phyloP scores from a whole-genome alignment of 1,140 invertebrate species.

The Leptoteleia sp. region DNA sequence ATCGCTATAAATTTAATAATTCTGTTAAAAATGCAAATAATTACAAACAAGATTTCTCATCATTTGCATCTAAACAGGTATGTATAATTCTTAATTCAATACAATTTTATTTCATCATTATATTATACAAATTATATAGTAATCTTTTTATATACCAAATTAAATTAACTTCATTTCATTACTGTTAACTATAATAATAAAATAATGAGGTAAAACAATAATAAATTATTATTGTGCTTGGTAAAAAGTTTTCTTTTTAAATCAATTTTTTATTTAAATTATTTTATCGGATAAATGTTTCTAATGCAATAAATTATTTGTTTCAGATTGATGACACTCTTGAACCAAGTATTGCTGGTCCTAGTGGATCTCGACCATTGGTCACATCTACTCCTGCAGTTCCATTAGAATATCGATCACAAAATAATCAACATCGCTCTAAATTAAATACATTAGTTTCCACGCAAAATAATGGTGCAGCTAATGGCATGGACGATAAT shows the following conservation, averaged over 20 bases:
- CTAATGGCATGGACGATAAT: constrained; percentile 79
- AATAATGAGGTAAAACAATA: no score
- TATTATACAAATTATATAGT: no score
- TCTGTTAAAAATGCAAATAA: constrained; percentile 24
- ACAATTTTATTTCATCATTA: neutral
- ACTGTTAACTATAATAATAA: no score
- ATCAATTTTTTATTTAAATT: no score
- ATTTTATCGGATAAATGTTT: no score
- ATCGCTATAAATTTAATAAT: constrained; percentile 56
- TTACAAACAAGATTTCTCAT: constrained; percentile 20
- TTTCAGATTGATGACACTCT: constrained; percentile 73
- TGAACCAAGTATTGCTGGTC: constrained; percentile 71
- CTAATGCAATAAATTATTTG: constrained; percentile 3
- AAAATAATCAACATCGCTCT: constrained; percentile 64
- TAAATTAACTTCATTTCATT: no score
- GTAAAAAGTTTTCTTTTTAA: no score
- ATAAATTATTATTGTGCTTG: no score
- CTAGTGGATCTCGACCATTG: constrained; percentile 71
- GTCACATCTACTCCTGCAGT: constrained; percentile 76
- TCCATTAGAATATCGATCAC: constrained; percentile 62
- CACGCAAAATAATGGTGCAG: constrained; percentile 72
- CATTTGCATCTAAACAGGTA: constrained; percentile 18
- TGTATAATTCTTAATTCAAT: constrained; percentile 23
- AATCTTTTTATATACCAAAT: no score
- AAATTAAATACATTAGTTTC: constrained; percentile 70